Conservation (phyloP, 64 coral and sea anemone species). For the Porites australiensis region DNA sequence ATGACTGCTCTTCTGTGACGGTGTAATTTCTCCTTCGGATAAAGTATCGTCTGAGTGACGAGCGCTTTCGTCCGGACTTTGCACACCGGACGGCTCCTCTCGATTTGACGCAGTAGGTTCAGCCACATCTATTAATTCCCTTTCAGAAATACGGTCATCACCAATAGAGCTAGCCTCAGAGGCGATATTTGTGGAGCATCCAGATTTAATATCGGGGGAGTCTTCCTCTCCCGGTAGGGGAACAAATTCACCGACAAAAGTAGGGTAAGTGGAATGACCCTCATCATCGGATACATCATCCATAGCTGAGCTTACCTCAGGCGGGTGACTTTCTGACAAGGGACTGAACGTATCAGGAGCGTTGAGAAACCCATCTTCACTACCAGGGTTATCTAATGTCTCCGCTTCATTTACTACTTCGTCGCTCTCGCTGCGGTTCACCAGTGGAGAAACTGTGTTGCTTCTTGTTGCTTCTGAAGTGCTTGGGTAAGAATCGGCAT, state of each 20-base stretch:
- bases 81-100: not conserved
- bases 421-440: not conserved
- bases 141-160: not conserved
- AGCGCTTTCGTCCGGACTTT: not conserved
- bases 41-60: slow-evolving; percentile 9
- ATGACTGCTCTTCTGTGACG: slow-evolving; percentile 1
- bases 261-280: slow-evolving; percentile 52
- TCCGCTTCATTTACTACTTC: slow-evolving; percentile 15
- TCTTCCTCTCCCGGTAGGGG: slow-evolving; percentile 29
- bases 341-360: slow-evolving; percentile 20
- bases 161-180: slow-evolving; percentile 33
- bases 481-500: not conserved
- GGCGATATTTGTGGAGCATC: slow-evolving; percentile 3
- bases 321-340: slow-evolving; percentile 1
- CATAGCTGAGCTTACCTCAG: slow-evolving; percentile 31
- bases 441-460: not conserved
- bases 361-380: not conserved
- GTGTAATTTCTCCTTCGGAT: slow-evolving; percentile 28
- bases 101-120: not conserved
- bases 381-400: not conserved
- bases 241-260: slow-evolving; percentile 75
- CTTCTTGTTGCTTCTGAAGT: not conserved
- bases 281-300: slow-evolving; percentile 25
- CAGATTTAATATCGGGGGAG: not conserved
- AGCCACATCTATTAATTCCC: not conserved